Conservation (phyloP, 2,113 vertebrate genomes). For the Festucalex cinctus region DNA sequence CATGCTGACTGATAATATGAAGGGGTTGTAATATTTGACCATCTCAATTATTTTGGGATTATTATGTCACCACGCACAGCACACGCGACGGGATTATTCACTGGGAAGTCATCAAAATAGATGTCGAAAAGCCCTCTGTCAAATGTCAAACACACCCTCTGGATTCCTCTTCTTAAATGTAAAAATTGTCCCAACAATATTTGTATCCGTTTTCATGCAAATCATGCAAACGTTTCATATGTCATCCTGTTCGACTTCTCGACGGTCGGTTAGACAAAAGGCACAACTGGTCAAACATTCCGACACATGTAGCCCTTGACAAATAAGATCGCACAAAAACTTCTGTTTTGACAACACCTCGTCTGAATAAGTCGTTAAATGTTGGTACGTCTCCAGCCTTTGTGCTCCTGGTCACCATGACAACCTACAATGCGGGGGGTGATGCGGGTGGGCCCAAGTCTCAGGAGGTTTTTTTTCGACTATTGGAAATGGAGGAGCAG, state of each 20-base stretch:
- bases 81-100: slow-evolving; percentile 28
- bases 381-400: no score
- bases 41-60: slow-evolving; percentile 6
- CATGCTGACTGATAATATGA: slow-evolving; percentile 12
- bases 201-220: not conserved
- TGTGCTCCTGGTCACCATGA: slow-evolving; percentile 36
- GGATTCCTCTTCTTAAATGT: slow-evolving; percentile 30
- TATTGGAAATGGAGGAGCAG: slow-evolving; percentile 82
- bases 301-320: not conserved
- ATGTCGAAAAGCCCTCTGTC: slow-evolving; percentile 69
- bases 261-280: not conserved
- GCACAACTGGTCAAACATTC: not conserved
- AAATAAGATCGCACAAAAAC: not conserved
- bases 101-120: slow-evolving; percentile 39
- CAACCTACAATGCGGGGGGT: slow-evolving; percentile 54
- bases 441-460: slow-evolving; percentile 85
- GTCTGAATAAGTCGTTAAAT: no score
- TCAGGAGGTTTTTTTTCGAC: slow-evolving; percentile 81
- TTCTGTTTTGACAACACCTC: not conserved
- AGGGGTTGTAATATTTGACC: slow-evolving; percentile 19
- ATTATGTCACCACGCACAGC: slow-evolving; percentile 30
- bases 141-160: slow-evolving; percentile 48
- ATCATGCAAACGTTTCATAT: not conserved
- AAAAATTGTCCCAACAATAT: not conserved
- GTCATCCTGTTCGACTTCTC: no score